Conservation (phyloP, 1,140 invertebrate genomes). For the Drosophila prosaltans region DNA sequence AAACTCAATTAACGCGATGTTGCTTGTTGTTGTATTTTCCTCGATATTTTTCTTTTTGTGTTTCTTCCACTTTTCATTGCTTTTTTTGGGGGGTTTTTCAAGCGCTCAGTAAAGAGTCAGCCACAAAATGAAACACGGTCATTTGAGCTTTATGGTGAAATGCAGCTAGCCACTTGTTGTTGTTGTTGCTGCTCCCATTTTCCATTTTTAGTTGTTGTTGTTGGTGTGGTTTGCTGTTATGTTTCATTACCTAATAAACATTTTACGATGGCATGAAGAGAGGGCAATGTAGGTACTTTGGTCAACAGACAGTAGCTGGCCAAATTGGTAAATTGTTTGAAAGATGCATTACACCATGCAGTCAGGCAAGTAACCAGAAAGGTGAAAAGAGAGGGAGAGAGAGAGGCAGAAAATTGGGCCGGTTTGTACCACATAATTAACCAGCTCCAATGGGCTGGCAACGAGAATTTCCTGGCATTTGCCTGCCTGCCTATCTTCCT, state of each 20-base stretch:
- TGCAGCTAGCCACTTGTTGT: constrained; percentile 8
- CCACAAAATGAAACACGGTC: constrained; percentile 57
- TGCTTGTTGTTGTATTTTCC: constrained; percentile 9
- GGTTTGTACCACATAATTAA: constrained; percentile 57
- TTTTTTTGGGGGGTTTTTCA: not conserved
- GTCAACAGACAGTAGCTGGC: constrained; percentile 42
- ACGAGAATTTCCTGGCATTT: constrained; percentile 40
- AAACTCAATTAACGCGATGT: constrained; percentile 68
- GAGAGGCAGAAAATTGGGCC: not conserved
- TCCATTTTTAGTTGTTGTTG: not conserved
- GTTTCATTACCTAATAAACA: constrained; percentile 79
- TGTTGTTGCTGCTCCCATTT: not conserved
- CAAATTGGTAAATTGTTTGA: constrained; percentile 79
- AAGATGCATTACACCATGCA: constrained; percentile 61
- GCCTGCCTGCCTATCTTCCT: not conserved
- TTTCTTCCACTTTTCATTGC: not conserved
- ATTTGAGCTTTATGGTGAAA: constrained; percentile 64
- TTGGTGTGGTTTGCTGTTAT: constrained; percentile 62
- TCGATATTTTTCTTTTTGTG: not conserved
- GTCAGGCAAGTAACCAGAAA: constrained; percentile 28
- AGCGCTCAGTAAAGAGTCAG: constrained; percentile 32
- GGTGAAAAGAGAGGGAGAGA: not conserved
- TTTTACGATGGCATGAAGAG: constrained; percentile 57
- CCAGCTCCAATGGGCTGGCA: constrained; percentile 66
- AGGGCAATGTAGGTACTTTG: constrained; percentile 12